phyloP scores from a whole-genome alignment of 2,113 vertebrate genomes.

The Acanthochromis polyacanthus region DNA sequence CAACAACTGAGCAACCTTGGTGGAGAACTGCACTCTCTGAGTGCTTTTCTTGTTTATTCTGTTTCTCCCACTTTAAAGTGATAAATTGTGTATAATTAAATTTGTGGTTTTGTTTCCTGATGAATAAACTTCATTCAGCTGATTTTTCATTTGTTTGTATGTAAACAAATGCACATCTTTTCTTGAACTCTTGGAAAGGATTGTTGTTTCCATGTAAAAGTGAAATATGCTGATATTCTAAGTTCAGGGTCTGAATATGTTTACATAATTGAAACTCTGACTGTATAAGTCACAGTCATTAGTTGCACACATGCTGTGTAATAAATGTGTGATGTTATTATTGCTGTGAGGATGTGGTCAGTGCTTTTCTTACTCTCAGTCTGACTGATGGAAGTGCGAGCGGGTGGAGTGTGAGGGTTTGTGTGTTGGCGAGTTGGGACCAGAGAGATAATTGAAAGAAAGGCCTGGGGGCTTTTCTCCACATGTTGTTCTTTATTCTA shows the following conservation, averaged over 20 bases:
- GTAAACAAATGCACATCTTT: neutral
- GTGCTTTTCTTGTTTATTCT: neutral
- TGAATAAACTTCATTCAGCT: neutral
- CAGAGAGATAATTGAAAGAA: conserved; percentile 73
- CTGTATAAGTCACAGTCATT: neutral
- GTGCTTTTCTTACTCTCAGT: conserved; percentile 20
- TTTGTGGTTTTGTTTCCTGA: conserved; percentile 18
- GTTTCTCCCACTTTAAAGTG: neutral
- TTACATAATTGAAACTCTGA: neutral
- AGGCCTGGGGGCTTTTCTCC: conserved; percentile 52
- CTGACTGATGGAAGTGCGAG: conserved; percentile 27
- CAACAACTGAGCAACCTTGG: no score
- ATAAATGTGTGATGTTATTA: conserved; percentile 32
- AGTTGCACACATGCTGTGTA: conserved; percentile 16
- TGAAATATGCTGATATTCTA: neutral
- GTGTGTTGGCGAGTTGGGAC: conserved; percentile 57
- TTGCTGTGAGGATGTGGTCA: conserved; percentile 12
- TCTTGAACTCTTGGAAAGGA: no score
- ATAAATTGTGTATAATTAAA: neutral
- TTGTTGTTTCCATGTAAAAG: conserved; percentile 2
- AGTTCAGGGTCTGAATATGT: neutral
- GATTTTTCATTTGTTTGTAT: neutral
- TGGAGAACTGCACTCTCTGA: no score
- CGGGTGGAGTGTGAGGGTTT: conserved; percentile 14
- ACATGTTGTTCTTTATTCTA: conserved; percentile 46